A percentile compares a stretch with the other conserved stretches of the same genome.
These are phyloP conservation scores for Drosophila colorata DNA, from an alignment of 2,888 invertebrate genomes.

Conservation along the genomic window DNA sequence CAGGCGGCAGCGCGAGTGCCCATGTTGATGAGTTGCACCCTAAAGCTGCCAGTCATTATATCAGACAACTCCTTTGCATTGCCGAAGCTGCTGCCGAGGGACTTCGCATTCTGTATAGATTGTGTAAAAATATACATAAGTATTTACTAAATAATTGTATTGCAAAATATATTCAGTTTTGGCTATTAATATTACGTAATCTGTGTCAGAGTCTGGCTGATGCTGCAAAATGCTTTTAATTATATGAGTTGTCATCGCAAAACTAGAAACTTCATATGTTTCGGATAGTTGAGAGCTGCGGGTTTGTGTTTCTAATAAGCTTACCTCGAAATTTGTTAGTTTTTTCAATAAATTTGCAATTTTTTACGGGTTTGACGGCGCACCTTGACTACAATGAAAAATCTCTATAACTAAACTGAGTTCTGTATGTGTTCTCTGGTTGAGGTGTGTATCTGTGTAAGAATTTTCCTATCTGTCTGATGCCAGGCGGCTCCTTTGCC, in stretches of 20 bases:
- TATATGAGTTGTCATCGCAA: slow-evolving; percentile 7
- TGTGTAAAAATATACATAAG: not conserved
- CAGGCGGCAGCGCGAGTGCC: slow-evolving; percentile 97
- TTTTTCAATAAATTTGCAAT: slow-evolving; percentile 85
- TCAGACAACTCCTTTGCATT: slow-evolving; percentile 84
- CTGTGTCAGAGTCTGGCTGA: slow-evolving; percentile 3
- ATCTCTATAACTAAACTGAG: slow-evolving; percentile 79
- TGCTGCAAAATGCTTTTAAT: slow-evolving; percentile 32
- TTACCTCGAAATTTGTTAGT: slow-evolving; percentile 84
- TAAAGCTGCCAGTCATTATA: slow-evolving; percentile 89
- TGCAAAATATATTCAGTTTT: not conserved
- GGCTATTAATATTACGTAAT: slow-evolving; percentile 45
- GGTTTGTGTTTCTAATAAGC: slow-evolving; percentile 19
- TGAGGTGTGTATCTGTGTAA: slow-evolving; percentile 69
- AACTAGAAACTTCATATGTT: slow-evolving; percentile 18
- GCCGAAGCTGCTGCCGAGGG: slow-evolving; percentile 83
- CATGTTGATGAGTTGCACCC: slow-evolving; percentile 92
- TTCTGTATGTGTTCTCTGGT: slow-evolving; percentile 17
- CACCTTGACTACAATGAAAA: slow-evolving; percentile 77
- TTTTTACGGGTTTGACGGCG: slow-evolving; percentile 79
- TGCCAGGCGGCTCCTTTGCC: not conserved
- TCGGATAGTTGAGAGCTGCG: not conserved
- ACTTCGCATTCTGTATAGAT: slow-evolving; percentile 81
- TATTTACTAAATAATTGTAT: not conserved
- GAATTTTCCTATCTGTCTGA: slow-evolving; percentile 39